phyloP scores from a whole-genome alignment of 2,888 invertebrate species.

The Merodon equestris region DNA sequence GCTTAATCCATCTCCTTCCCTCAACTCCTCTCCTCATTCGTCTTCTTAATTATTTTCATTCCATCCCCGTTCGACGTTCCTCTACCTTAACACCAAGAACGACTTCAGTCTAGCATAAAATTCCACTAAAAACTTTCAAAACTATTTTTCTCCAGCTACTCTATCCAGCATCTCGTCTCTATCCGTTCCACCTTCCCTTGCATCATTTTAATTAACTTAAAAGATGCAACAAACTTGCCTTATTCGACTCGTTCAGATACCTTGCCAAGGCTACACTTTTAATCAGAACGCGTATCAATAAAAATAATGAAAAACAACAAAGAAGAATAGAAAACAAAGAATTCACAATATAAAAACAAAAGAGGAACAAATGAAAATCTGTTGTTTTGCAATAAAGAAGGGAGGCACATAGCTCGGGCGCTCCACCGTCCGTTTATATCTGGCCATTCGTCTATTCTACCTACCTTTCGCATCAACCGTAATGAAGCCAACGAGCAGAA shows the following conservation, averaged over 20 bases:
- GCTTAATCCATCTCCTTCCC: no score
- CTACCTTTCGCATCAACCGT: not conserved
- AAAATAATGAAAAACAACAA: not conserved
- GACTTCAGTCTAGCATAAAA: no score
- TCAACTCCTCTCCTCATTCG: no score
- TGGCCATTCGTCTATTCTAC: constrained; percentile 4
- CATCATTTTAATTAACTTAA: constrained; percentile 26
- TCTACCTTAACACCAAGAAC: no score
- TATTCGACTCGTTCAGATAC: not conserved
- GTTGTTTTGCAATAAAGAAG: constrained; percentile 27
- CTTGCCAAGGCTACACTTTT: constrained; percentile 21
- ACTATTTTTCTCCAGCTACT: constrained; percentile 7
- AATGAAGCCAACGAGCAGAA: not conserved
- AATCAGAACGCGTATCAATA: constrained; percentile 35
- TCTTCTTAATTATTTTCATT: no score
- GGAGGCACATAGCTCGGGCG: constrained; percentile 25
- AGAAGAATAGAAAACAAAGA: constrained; percentile 23
- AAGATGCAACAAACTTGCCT: constrained; percentile 22
- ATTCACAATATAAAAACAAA: not conserved
- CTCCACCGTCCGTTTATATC: not conserved
- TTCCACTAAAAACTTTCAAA: no score
- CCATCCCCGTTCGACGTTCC: no score
- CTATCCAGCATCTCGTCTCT: no score
- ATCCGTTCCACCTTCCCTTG: not conserved
- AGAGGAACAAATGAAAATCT: constrained; percentile 26